Evolutionary conservation across 1,140 invertebrate species (phyloP).

Genomic region (Drosophila tristis): DNA sequence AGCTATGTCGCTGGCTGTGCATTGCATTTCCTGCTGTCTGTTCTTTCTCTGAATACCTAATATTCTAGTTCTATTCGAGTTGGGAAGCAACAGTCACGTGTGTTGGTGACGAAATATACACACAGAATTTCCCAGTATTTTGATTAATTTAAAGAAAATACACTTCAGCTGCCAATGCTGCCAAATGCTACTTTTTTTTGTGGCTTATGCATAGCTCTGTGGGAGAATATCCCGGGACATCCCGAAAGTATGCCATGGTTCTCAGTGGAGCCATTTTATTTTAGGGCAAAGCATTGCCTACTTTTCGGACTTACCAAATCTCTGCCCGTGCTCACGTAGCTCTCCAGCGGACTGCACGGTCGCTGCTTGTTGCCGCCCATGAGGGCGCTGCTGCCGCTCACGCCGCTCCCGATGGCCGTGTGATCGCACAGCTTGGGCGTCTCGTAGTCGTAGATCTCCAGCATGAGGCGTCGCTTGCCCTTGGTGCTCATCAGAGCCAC

Average conservation of each 20-base stretch:
- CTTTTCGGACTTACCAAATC: slow-evolving; percentile 84
- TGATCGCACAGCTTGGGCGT: slow-evolving; percentile 92
- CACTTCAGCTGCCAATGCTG: too few relatives aligned
- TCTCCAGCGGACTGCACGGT: slow-evolving; percentile 90
- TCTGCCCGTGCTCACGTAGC: slow-evolving; percentile 89
- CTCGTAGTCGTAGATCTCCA: slow-evolving; percentile 90
- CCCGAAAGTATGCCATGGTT: slow-evolving; percentile 54
- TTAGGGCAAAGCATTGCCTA: slow-evolving; percentile 25
- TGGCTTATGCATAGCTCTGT: too few relatives aligned
- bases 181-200: too few relatives aligned
- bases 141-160: too few relatives aligned
- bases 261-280: neutral
- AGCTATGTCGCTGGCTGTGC: too few relatives aligned
- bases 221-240: neutral
- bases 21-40: too few relatives aligned
- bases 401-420: slow-evolving; percentile 89
- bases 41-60: too few relatives aligned
- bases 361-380: slow-evolving; percentile 86
- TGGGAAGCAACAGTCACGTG: too few relatives aligned
- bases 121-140: too few relatives aligned
- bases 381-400: slow-evolving; percentile 85
- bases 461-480: slow-evolving; percentile 78
- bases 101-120: neutral
- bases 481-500: slow-evolving; percentile 75
- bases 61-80: too few relatives aligned